A percentile compares a stretch with the other conserved stretches of the same genome.
These are phyloP conservation scores for Pogona vitticeps DNA, from an alignment of 2,113 vertebrate genomes.

Conservation along the genomic window DNA sequence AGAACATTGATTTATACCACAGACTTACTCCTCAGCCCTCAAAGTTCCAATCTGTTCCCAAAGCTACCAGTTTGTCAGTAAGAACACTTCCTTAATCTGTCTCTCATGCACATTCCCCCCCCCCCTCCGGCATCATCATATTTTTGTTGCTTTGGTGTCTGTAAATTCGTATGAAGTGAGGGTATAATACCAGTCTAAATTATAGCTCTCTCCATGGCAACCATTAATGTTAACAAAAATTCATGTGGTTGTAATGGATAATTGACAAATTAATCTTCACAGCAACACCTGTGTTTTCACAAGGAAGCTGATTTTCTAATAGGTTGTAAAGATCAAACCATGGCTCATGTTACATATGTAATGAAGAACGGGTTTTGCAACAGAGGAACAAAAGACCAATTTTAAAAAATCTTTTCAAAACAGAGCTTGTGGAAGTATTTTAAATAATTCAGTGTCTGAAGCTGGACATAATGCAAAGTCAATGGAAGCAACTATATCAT, in stretches of 20 bases:
- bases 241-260: background rate
- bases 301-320: background rate
- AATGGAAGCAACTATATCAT: background rate
- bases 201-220: background rate
- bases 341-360: background rate
- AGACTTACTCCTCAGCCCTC: background rate
- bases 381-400: background rate
- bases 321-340: background rate
- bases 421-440: background rate
- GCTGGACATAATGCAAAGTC: background rate
- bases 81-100: background rate
- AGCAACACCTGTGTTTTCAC: background rate
- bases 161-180: background rate
- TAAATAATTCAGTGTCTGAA: background rate
- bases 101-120: no score
- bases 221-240: background rate
- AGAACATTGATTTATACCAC: background rate
- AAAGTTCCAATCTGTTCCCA: background rate
- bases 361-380: background rate
- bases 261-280: conserved; percentile 25
- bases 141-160: background rate
- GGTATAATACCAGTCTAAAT: background rate
- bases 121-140: background rate
- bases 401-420: background rate
- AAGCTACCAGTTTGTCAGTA: background rate